Percentiles rank a stretch among this genome's conserved stretches.
Evolutionary conservation across 2,113 vertebrate species (phyloP).

Genomic region (Trichomycterus rosablanca): DNA sequence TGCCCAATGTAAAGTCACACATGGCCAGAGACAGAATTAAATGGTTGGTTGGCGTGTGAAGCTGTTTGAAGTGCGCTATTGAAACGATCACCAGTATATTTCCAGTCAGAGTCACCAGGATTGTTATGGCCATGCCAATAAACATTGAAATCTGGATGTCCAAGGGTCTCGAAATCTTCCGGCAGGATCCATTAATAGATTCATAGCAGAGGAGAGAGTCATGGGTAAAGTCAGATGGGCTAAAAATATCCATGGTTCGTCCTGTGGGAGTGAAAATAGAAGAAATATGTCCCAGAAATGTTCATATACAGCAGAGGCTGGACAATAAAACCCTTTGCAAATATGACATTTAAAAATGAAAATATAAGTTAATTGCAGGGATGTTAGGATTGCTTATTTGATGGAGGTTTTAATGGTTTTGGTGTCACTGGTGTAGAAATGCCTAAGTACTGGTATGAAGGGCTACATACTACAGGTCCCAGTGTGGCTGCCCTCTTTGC

Average conservation of each 20-base stretch:
- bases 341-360: too few species aligned
- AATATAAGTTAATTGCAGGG: too few species aligned
- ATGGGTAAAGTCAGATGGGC: background rate
- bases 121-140: conserved; percentile 13
- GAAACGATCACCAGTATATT: conserved; percentile 54
- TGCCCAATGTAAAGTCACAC: conserved; percentile 44
- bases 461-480: too few species aligned
- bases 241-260: background rate
- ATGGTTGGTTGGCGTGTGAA: conserved; percentile 50
- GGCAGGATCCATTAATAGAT: conserved; percentile 34
- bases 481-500: too few species aligned
- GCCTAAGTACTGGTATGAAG: too few species aligned
- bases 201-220: conserved; percentile 22
- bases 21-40: conserved; percentile 47
- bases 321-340: background rate
- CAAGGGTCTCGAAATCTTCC: conserved; percentile 1
- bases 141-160: conserved; percentile 22
- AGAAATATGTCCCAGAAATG: background rate
- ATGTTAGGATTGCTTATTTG: too few species aligned
- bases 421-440: too few species aligned
- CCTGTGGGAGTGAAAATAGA: background rate
- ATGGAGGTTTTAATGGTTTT: too few species aligned
- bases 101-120: conserved; percentile 31
- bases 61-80: conserved; percentile 55
- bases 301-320: too few species aligned